phyloP scores from a whole-genome alignment of 2,888 invertebrate genomes.

The Muscina levida region DNA sequence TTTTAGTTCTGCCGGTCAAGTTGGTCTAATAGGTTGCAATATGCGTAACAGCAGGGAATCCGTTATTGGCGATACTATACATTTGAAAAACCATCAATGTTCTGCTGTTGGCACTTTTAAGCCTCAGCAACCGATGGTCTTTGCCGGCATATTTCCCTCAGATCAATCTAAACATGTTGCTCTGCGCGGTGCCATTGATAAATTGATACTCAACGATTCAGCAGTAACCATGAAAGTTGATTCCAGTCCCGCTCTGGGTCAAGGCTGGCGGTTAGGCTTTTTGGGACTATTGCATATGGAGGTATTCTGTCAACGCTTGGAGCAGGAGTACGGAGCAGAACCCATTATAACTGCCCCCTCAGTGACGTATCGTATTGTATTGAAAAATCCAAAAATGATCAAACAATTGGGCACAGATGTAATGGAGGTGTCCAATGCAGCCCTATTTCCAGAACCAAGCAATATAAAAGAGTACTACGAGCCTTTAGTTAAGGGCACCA shows the following conservation, averaged over 20 bases:
- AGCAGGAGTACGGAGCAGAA: conserved; percentile 91
- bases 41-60: conserved; percentile 88
- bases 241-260: conserved; percentile 92
- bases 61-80: conserved; percentile 88
- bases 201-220: conserved; percentile 95
- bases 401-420: conserved; percentile 84
- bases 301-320: conserved; percentile 91
- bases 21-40: conserved; percentile 92
- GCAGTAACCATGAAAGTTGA: conserved; percentile 91
- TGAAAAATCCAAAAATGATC: conserved; percentile 87
- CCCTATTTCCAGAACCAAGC: conserved; percentile 84
- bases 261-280: conserved; percentile 94
- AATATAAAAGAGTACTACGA: conserved; percentile 90
- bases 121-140: conserved; percentile 89
- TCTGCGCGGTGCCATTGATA: conserved; percentile 91
- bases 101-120: conserved; percentile 83
- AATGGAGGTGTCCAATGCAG: conserved; percentile 87
- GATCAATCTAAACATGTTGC: conserved; percentile 91
- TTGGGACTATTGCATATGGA: conserved; percentile 92
- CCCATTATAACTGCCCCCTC: conserved; percentile 92
- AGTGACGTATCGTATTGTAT: conserved; percentile 89
- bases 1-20: conserved; percentile 91
- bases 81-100: conserved; percentile 81
- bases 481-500: conserved; percentile 92
- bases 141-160: conserved; percentile 91